A percentile compares a stretch with the other conserved stretches of the same genome.
phyloP scores from a whole-genome alignment of 2,888 invertebrate species.

The Cyaniris semiargus region DNA sequence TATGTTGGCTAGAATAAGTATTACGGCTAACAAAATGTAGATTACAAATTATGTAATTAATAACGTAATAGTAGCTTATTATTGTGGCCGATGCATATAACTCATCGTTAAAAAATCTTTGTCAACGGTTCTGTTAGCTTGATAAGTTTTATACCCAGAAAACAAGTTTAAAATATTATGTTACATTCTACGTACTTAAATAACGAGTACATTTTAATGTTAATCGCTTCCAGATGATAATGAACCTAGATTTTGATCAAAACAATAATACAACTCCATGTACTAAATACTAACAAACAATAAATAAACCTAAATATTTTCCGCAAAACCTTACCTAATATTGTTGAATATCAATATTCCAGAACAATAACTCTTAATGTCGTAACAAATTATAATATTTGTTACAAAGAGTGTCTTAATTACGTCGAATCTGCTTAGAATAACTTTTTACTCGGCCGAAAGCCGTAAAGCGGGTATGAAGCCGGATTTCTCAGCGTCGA shows the following conservation, averaged over 20 bases:
- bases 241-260: neutral
- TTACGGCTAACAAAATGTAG: too few relatives aligned
- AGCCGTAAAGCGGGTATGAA: slow-evolving; percentile 40
- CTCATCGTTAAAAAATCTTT: too few relatives aligned
- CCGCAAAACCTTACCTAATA: neutral
- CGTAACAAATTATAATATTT: slow-evolving; percentile 25
- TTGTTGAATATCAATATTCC: slow-evolving; percentile 14
- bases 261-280: neutral
- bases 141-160: too few relatives aligned
- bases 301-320: neutral
- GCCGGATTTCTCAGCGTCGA: slow-evolving; percentile 35
- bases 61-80: too few relatives aligned
- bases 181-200: too few relatives aligned
- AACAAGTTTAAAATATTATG: too few relatives aligned
- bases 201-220: neutral
- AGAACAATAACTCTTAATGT: slow-evolving; percentile 20
- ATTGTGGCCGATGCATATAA: too few relatives aligned
- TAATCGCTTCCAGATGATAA: neutral
- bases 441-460: slow-evolving; percentile 44
- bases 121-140: too few relatives aligned
- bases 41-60: too few relatives aligned
- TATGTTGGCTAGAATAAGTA: neutral
- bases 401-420: slow-evolving; percentile 41
- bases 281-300: neutral
- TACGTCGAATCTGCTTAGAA: slow-evolving; percentile 40